phyloP scores from a whole-genome alignment of 2,888 invertebrate species.

The Andrena bicolor region DNA sequence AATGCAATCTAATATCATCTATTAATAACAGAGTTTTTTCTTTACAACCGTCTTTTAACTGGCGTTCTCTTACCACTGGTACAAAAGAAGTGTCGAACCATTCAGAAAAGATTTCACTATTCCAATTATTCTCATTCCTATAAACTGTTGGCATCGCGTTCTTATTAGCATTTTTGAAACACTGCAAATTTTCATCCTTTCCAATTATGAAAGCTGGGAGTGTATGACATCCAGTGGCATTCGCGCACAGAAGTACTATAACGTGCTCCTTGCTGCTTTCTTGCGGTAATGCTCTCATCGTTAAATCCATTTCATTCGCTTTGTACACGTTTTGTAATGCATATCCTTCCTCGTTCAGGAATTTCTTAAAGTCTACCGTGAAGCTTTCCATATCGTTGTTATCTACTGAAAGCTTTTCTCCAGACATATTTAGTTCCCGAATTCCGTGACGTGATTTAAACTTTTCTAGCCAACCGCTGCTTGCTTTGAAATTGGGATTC shows the following conservation, averaged over 20 bases:
- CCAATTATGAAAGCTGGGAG: conserved; percentile 73
- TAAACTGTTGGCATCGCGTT: neutral
- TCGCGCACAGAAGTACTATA: conserved; percentile 70
- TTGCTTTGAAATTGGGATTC: conserved; percentile 43
- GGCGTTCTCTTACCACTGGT: neutral
- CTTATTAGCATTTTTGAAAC: neutral
- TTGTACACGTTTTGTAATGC: conserved; percentile 63
- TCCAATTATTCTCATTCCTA: neutral
- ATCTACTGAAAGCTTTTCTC: conserved; percentile 55
- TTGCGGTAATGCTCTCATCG: conserved; percentile 62
- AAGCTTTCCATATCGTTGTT: conserved; percentile 34
- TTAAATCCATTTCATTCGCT: conserved; percentile 64
- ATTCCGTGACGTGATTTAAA: conserved; percentile 56
- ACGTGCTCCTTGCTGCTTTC: conserved; percentile 66
- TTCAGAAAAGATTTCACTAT: conserved; percentile 3
- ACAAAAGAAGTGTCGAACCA: neutral
- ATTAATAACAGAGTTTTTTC: too few species aligned
- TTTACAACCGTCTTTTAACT: too few species aligned
- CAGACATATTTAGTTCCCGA: conserved; percentile 33
- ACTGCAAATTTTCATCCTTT: conserved; percentile 56
- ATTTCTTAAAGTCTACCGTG: conserved; percentile 32
- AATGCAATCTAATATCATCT: too few species aligned
- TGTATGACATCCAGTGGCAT: conserved; percentile 70
- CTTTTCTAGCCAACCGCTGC: conserved; percentile 53
- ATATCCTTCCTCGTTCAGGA: conserved; percentile 38